These are phyloP conservation scores for Grapholita molesta DNA, from an alignment of 1,140 invertebrate species.

Conservation along the genomic window DNA sequence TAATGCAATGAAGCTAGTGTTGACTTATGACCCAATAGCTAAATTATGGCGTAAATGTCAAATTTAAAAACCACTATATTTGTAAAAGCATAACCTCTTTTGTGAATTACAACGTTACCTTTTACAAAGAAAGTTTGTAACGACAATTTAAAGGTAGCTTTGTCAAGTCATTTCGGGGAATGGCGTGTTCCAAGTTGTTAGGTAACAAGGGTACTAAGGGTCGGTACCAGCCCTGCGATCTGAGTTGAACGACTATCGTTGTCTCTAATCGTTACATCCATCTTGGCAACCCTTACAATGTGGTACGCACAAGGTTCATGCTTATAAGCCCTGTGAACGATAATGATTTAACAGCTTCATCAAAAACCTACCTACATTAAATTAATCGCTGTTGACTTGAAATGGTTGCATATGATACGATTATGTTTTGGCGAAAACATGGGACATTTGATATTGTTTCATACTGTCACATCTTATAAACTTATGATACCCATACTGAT, in stretches of 20 bases:
- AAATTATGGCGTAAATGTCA: too few relatives aligned
- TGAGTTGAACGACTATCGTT: neutral
- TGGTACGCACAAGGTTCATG: neutral
- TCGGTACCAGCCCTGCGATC: neutral
- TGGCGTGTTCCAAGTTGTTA: neutral
- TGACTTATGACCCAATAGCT: too few relatives aligned
- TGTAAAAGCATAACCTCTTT: neutral
- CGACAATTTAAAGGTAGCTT: neutral
- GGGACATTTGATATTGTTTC: too few relatives aligned
- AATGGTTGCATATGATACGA: too few relatives aligned
- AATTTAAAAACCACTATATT: too few relatives aligned
- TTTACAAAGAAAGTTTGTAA: neutral
- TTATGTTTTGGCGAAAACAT: too few relatives aligned
- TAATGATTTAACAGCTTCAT: neutral
- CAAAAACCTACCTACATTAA: too few relatives aligned
- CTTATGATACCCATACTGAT: too few relatives aligned
- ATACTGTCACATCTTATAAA: too few relatives aligned
- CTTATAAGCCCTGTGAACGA: neutral
- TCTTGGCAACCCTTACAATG: neutral
- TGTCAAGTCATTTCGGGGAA: neutral
- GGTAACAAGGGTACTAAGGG: constrained; percentile 2
- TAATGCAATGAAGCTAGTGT: too few relatives aligned
- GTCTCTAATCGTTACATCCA: neutral
- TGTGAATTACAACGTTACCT: neutral
- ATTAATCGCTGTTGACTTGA: too few relatives aligned